Base-by-base conservation (phyloP, 2,888 invertebrate species). In the Cerceris rybyensis region DNA sequence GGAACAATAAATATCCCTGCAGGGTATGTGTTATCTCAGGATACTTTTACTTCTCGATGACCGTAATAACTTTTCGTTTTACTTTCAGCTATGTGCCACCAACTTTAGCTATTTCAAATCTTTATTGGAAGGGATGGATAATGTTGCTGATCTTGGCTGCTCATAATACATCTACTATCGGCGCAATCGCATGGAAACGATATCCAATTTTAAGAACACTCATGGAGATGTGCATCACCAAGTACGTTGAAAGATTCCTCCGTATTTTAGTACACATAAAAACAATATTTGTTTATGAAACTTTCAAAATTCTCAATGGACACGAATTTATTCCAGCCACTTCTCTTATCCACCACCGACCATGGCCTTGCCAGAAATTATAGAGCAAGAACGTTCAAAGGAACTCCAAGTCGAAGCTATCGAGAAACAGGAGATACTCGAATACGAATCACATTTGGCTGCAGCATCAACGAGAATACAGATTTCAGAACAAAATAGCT, bases 181-280 rank as follows among this genome's bases (percentile, higher is more conserved):
- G 98, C 11, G 95, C 95, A 82, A 94, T 96, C 69, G 97, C 97
- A 49, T 98, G 98, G 96, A 95, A 96, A 87, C 96, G 96, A 84
- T 99, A 98, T 93, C 98, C 98, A 16, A 98, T 97, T 63, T 94
- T 99, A 82, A 94, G 97, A 79, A 96, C 96, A 88, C 94, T 99
- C 82, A 98, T 99, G 95, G 98, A 99, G 93, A 98, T 98, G 96
- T 98, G 98, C 88, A 99, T 99, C 90, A 99, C 98, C 9, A 98
- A 97, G 96, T 96, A 90, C 93, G 94, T 93, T 54, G 60, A 60
- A 70, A 60, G 41, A 43, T 41, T 28, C 9, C 16, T 41, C 16
- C 14, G 8, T 2, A 42, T 71, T 41, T 57, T 49, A 55, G 0
- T 6, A 2, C 8, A 46, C 8, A 6, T 6, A 14, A 50, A 49